Percentiles rank a stretch among this genome's conserved stretches.
phyloP scores from a whole-genome alignment of 2,113 vertebrate species.

The Dendropsophus ebraccatus region DNA sequence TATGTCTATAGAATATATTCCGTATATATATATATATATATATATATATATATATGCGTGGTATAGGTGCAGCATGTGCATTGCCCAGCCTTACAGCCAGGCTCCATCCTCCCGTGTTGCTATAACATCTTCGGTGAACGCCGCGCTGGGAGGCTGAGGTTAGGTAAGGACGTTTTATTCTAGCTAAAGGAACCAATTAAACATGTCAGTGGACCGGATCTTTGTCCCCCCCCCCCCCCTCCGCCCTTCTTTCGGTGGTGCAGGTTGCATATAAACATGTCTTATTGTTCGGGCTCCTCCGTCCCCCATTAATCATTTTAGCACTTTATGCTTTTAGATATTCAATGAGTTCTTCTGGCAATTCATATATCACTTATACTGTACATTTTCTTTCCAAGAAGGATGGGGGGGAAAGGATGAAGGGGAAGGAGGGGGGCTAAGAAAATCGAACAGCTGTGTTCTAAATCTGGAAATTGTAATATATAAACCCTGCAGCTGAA shows the following conservation, averaged over 20 bases:
- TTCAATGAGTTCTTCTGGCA: constrained; percentile 28
- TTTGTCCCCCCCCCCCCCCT: background rate
- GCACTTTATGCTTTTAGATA: constrained; percentile 16
- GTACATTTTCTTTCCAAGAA: constrained; percentile 3
- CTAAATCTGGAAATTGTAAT: constrained; percentile 35
- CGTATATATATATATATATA: background rate
- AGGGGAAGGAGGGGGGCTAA: background rate
- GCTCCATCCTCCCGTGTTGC: too few relatives aligned
- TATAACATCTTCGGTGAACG: background rate
- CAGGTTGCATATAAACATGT: constrained; percentile 10
- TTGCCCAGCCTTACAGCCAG: too few relatives aligned
- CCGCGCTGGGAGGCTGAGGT: background rate
- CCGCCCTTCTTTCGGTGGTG: background rate
- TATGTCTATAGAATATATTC: too few relatives aligned
- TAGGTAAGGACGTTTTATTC: constrained; percentile 31
- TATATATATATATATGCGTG: too few relatives aligned
- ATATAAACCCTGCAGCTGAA: constrained; percentile 15
- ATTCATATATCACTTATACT: constrained; percentile 37
- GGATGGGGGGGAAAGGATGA: too few relatives aligned
- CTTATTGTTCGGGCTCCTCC: constrained; percentile 1
- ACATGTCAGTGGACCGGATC: constrained; percentile 18
- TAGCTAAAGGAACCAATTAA: constrained; percentile 15
- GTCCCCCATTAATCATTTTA: constrained; percentile 34
- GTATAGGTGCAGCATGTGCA: too few relatives aligned
- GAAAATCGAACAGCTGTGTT: constrained; percentile 15